Conservation (phyloP, 2,113 vertebrate genomes). For the Alethe castanea region DNA sequence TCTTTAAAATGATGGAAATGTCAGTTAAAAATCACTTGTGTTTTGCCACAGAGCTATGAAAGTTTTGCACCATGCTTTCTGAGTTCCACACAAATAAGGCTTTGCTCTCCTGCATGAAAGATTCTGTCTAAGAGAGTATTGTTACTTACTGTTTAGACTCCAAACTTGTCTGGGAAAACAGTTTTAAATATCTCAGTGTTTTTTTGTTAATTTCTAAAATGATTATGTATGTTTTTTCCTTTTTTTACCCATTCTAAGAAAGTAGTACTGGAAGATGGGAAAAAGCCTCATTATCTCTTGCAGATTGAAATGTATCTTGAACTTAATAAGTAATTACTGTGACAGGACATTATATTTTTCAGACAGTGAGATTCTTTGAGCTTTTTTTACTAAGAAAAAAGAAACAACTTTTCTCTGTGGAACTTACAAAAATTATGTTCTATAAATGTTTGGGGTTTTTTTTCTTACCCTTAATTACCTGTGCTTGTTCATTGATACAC, state of each 20-base stretch:
- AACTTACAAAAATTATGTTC: not conserved
- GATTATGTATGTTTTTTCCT: not conserved
- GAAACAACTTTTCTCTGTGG: not conserved
- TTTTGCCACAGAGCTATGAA: not conserved
- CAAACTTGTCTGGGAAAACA: not conserved
- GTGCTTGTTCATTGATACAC: not conserved
- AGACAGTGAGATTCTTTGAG: not conserved
- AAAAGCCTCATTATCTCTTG: not conserved
- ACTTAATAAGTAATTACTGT: not conserved
- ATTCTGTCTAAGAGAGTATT: not conserved
- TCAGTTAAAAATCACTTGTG: not conserved
- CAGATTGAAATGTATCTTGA: not conserved
- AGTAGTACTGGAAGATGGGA: not conserved
- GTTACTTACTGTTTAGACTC: not conserved
- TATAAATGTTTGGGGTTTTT: not conserved
- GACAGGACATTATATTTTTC: not conserved
- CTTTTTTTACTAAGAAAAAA: not conserved
- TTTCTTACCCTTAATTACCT: not conserved
- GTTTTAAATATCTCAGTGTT: not conserved
- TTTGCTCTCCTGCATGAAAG: not conserved
- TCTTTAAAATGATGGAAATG: not conserved
- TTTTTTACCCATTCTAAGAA: not conserved
- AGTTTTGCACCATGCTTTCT: not conserved
- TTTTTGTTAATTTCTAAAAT: not conserved
- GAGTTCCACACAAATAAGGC: not conserved